These are phyloP conservation scores for Mercenaria mercenaria DNA, from an alignment of 1,140 invertebrate species.

Conservation along the genomic window DNA sequence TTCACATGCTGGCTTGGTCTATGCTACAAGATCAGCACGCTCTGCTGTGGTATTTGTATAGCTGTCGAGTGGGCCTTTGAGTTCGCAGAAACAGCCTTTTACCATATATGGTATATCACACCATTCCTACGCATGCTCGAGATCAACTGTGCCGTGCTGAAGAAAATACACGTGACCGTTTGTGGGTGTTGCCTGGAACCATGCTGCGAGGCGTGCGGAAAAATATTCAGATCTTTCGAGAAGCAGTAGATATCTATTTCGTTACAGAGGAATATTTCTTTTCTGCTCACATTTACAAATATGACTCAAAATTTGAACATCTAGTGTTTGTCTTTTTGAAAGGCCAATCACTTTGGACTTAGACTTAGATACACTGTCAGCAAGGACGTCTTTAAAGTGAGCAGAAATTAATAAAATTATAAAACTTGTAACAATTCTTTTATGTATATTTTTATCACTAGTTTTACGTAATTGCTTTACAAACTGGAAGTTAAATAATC, in stretches of 20 bases:
- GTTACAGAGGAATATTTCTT: neutral
- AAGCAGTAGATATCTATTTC: neutral
- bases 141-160: constrained; percentile 40
- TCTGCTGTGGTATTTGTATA: constrained; percentile 89
- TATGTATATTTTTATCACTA: no score
- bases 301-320: no score
- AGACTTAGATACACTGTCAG: no score
- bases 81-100: constrained; percentile 92
- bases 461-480: no score
- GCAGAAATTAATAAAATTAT: no score
- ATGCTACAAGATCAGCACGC: constrained; percentile 91
- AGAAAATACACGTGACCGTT: constrained; percentile 21
- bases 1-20: constrained; percentile 90
- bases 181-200: constrained; percentile 54
- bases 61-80: constrained; percentile 90
- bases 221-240: constrained; percentile 38
- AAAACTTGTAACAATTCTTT: no score
- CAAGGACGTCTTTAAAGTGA: no score
- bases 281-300: no score
- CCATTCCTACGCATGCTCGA: constrained; percentile 71
- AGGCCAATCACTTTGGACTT: no score
- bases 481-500: no score
- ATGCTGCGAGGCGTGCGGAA: constrained; percentile 53
- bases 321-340: no score
- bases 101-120: constrained; percentile 85